These are phyloP conservation scores for Molanna angustata DNA, from an alignment of 2,888 invertebrate genomes.

Conservation along the genomic window DNA sequence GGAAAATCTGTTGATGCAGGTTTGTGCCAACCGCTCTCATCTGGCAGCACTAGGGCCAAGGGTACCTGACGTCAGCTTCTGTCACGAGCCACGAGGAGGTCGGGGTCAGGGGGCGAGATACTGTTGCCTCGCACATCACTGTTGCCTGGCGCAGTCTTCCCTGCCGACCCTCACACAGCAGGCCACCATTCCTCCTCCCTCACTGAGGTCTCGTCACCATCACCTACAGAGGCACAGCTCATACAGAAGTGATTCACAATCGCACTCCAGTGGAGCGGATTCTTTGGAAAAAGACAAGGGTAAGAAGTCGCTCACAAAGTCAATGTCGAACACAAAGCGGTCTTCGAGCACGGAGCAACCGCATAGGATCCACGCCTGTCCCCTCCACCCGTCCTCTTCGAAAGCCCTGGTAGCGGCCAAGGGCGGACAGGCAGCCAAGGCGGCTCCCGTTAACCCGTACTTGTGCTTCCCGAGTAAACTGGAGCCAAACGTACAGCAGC, in stretches of 20 bases:
- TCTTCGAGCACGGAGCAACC: slow-evolving; percentile 39
- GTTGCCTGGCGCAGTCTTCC: slow-evolving; percentile 43
- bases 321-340: slow-evolving; percentile 23
- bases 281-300: slow-evolving; percentile 45
- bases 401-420: slow-evolving; percentile 40
- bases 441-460: slow-evolving; percentile 49
- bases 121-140: slow-evolving; percentile 54
- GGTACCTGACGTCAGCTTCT: slow-evolving; percentile 51
- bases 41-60: slow-evolving; percentile 52
- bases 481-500: slow-evolving; percentile 76
- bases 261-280: slow-evolving; percentile 51
- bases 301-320: slow-evolving; percentile 38
- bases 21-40: slow-evolving; percentile 66
- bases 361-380: slow-evolving; percentile 50
- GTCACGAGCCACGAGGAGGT: slow-evolving; percentile 51
- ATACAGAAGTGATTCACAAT: slow-evolving; percentile 45
- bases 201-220: slow-evolving; percentile 35
- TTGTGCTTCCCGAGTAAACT: slow-evolving; percentile 56
- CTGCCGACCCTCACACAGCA: slow-evolving; percentile 43
- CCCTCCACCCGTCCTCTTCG: slow-evolving; percentile 47
- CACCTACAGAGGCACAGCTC: slow-evolving; percentile 43
- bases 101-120: slow-evolving; percentile 46
- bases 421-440: slow-evolving; percentile 38
- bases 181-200: slow-evolving; percentile 35
- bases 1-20: slow-evolving; percentile 70